A percentile compares a stretch with the other conserved stretches of the same genome.
phyloP scores from a whole-genome alignment of 1,140 invertebrate species.

The Drosophila sechellia region DNA sequence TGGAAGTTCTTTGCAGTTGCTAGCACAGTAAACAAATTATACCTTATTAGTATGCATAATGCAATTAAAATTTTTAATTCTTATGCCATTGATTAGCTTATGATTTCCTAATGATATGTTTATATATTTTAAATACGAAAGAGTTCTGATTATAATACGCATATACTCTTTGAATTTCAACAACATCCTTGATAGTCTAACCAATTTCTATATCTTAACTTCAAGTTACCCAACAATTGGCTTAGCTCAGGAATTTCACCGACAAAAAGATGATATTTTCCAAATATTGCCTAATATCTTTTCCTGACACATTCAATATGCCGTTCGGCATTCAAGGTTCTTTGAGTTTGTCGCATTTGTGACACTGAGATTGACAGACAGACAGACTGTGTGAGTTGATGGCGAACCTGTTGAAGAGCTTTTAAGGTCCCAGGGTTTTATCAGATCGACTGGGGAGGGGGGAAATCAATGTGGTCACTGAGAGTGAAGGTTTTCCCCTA shows the following conservation, averaged over 20 bases:
- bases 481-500: conserved; percentile 40
- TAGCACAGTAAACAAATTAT: not conserved
- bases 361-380: conserved; percentile 17
- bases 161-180: not conserved
- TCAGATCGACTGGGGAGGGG: conserved; percentile 6
- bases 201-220: not conserved
- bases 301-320: conserved; percentile 40
- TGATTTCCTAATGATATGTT: too few species aligned
- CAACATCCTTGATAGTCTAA: not conserved
- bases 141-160: not conserved
- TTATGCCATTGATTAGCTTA: too few species aligned
- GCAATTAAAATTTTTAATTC: not conserved
- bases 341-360: conserved; percentile 18
- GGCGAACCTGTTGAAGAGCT: conserved; percentile 44
- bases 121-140: not conserved
- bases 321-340: conserved; percentile 33
- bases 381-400: conserved; percentile 5
- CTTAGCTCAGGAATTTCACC: conserved; percentile 11
- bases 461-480: conserved; percentile 48
- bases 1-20: conserved; percentile 4
- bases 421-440: conserved; percentile 21
- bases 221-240: conserved; percentile 12
- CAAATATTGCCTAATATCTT: conserved; percentile 19
- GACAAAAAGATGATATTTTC: conserved; percentile 5
- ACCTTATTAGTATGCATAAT: not conserved